A percentile compares a stretch with the other conserved stretches of the same genome.
Conservation (phyloP, 2,797 vertebrate species). For the Trachops cirrhosus region DNA sequence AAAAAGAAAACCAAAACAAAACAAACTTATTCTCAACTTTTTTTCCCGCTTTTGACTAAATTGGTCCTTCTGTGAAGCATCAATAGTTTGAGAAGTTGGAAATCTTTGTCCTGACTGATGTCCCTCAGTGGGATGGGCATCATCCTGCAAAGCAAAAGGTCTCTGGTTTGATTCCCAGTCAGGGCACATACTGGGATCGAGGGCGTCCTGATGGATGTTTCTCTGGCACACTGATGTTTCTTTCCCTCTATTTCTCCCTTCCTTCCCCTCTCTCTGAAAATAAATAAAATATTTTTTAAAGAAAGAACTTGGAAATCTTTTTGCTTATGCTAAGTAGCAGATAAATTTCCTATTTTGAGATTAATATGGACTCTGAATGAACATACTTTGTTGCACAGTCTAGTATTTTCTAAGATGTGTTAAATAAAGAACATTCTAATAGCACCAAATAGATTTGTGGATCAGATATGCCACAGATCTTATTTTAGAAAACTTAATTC, state of each 20-base stretch:
- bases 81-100: not conserved
- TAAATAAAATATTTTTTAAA: too few species aligned
- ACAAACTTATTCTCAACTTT: not conserved
- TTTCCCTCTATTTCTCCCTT: too few species aligned
- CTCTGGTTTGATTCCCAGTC: too few species aligned
- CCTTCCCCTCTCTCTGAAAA: too few species aligned
- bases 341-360: conserved; percentile 32
- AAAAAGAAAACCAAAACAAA: not conserved
- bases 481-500: conserved; percentile 16
- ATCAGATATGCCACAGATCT: conserved; percentile 2
- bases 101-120: not conserved
- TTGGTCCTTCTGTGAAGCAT: not conserved
- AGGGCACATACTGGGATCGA: too few species aligned
- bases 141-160: too few species aligned
- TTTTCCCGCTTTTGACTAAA: not conserved
- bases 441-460: not conserved
- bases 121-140: too few species aligned
- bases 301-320: conserved; percentile 11
- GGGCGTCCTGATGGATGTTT: too few species aligned
- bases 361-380: conserved; percentile 12
- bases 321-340: not conserved
- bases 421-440: not conserved
- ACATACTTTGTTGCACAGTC: conserved; percentile 26
- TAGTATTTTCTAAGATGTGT: conserved; percentile 39
- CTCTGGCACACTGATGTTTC: too few species aligned